These are phyloP conservation scores for Odontomyia ornata DNA, from an alignment of 2,888 invertebrate species.

Conservation along the genomic window DNA sequence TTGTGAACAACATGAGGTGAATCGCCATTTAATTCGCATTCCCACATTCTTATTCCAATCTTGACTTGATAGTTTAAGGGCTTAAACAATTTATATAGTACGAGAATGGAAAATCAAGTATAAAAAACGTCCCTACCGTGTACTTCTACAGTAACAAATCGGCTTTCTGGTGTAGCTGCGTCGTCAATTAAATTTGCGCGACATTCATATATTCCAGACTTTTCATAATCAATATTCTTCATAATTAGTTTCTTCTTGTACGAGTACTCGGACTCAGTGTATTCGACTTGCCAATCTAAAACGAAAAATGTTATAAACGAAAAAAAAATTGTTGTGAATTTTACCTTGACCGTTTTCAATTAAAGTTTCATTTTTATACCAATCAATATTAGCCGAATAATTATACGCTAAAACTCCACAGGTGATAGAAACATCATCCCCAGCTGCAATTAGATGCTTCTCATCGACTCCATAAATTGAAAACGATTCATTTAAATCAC, in stretches of 20 bases:
- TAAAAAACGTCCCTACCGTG: slow-evolving; percentile 61
- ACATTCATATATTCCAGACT: slow-evolving; percentile 64
- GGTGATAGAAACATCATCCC: slow-evolving; percentile 67
- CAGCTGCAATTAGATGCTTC: slow-evolving; percentile 64
- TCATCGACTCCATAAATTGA: slow-evolving; percentile 61
- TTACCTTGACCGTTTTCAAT: slow-evolving; percentile 52
- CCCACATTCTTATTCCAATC: too few species aligned
- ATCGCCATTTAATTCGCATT: too few species aligned
- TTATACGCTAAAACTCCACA: slow-evolving; percentile 70
- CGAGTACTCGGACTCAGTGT: slow-evolving; percentile 57
- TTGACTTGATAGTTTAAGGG: too few species aligned
- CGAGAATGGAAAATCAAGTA: too few species aligned
- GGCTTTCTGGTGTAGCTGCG: slow-evolving; percentile 55
- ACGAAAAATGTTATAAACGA: background rate
- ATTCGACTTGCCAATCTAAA: slow-evolving; percentile 54
- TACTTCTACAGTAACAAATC: slow-evolving; percentile 59
- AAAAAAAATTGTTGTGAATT: background rate
- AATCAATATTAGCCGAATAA: slow-evolving; percentile 65
- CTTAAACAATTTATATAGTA: too few species aligned
- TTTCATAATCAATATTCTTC: slow-evolving; percentile 57
- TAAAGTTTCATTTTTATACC: slow-evolving; percentile 63
- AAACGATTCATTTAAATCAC: slow-evolving; percentile 61
- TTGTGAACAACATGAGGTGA: too few species aligned
- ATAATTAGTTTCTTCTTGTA: slow-evolving; percentile 60
- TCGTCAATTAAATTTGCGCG: slow-evolving; percentile 55